A percentile compares a stretch with the other conserved stretches of the same genome.
phyloP scores from a whole-genome alignment of 2,888 invertebrate genomes.

The Smittia aterrima region DNA sequence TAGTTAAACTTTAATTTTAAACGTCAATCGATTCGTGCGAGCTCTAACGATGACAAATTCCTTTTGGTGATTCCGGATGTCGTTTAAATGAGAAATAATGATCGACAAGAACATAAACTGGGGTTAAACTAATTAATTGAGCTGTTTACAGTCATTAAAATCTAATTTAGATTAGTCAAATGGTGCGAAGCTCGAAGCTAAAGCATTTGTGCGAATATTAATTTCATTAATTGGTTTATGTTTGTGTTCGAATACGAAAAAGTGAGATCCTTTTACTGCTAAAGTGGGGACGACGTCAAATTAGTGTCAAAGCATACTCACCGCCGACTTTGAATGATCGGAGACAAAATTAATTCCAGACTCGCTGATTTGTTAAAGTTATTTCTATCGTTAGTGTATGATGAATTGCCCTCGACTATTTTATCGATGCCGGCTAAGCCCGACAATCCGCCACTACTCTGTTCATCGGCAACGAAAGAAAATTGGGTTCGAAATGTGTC shows the following conservation, averaged over 20 bases:
- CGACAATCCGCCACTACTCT: slow-evolving; percentile 46
- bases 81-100: background rate
- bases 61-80: background rate
- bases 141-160: slow-evolving; percentile 15
- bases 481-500: background rate
- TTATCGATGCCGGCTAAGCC: slow-evolving; percentile 44
- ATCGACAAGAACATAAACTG: background rate
- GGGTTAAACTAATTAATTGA: slow-evolving; percentile 14
- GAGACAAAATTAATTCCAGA: slow-evolving; percentile 56
- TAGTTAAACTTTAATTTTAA: background rate
- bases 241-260: background rate
- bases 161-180: slow-evolving; percentile 31
- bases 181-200: slow-evolving; percentile 15
- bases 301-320: slow-evolving; percentile 48
- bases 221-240: background rate
- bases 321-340: slow-evolving; percentile 56
- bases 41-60: too few relatives aligned
- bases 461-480: slow-evolving; percentile 15
- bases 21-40: background rate
- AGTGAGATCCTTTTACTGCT: background rate
- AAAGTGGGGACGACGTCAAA: background rate
- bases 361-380: slow-evolving; percentile 52
- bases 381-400: slow-evolving; percentile 42
- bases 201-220: slow-evolving; percentile 23
- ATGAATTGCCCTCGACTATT: slow-evolving; percentile 33